Evolutionary conservation across 2,113 vertebrate genomes (phyloP).

Genomic region (Mormyrus iriodes): DNA sequence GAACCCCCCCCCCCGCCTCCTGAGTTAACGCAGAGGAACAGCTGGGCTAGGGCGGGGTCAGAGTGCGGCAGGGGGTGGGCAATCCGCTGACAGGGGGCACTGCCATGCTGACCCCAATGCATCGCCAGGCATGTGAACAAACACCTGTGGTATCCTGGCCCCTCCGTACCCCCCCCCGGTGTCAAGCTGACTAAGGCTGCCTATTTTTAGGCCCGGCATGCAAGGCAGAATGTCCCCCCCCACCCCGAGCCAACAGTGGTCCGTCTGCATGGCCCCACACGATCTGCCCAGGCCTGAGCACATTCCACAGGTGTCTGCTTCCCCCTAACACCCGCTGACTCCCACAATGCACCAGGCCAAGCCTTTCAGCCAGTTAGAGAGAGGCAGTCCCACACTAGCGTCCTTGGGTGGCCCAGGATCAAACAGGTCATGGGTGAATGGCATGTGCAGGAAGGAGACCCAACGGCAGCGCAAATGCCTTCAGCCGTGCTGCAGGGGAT

Average conservation of each 20-base stretch:
- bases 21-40: not conserved
- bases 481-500: not conserved
- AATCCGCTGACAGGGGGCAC: not conserved
- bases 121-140: not conserved
- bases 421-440: not conserved
- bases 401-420: not conserved
- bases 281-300: not conserved
- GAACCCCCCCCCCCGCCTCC: not conserved
- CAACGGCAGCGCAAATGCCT: not conserved
- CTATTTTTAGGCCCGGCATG: constrained; percentile 5
- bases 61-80: not conserved
- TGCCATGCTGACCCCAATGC: not conserved
- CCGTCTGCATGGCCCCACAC: not conserved
- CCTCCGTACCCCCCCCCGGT: too few relatives aligned
- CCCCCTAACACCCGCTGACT: not conserved
- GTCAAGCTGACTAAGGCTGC: not conserved
- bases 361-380: not conserved
- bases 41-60: not conserved
- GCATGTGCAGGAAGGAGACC: not conserved
- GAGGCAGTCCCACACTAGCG: not conserved
- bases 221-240: not conserved
- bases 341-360: not conserved
- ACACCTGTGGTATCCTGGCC: not conserved
- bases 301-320: not conserved
- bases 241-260: not conserved